Evolutionary conservation across 2,797 vertebrate species (phyloP).

Genomic region (Gadopsis bispinosus): DNA sequence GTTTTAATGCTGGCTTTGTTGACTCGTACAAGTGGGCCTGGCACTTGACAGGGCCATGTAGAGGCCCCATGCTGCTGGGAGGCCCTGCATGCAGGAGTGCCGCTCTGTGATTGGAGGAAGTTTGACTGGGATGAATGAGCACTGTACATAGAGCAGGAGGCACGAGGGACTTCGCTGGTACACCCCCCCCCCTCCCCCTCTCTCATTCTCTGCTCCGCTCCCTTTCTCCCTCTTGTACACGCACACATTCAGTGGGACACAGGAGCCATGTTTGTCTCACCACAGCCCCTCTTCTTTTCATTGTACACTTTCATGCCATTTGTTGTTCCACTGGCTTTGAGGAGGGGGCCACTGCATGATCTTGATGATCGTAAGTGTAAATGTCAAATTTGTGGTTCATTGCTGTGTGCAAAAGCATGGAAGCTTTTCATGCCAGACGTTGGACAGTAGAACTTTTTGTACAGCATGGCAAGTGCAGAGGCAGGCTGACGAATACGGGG

Average conservation of each 20-base stretch:
- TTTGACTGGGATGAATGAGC: constrained; percentile 74
- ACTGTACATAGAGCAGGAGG: constrained; percentile 75
- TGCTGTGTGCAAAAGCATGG: background rate
- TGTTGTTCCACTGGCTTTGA: constrained; percentile 9
- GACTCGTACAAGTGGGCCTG: constrained; percentile 70
- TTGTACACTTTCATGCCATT: constrained; percentile 15
- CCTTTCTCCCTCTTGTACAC: constrained; percentile 7
- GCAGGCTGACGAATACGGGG: background rate
- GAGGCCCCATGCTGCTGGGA: constrained; percentile 76
- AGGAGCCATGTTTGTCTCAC: constrained; percentile 40
- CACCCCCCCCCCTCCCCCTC: constrained; percentile 11
- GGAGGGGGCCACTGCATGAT: constrained; percentile 1
- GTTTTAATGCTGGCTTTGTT: constrained; percentile 72
- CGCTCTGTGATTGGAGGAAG: constrained; percentile 71
- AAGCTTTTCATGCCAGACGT: background rate
- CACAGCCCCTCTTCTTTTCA: constrained; percentile 13
- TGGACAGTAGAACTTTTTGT: background rate
- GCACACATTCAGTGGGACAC: constrained; percentile 16
- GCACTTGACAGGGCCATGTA: constrained; percentile 72
- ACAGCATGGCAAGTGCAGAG: background rate
- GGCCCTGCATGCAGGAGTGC: constrained; percentile 56
- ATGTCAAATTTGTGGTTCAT: background rate
- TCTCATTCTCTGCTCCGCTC: constrained; percentile 27
- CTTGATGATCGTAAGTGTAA: background rate
- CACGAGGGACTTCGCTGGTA: constrained; percentile 53